phyloP scores from a whole-genome alignment of 2,888 invertebrate species.

The Alloscopus bannaensis region DNA sequence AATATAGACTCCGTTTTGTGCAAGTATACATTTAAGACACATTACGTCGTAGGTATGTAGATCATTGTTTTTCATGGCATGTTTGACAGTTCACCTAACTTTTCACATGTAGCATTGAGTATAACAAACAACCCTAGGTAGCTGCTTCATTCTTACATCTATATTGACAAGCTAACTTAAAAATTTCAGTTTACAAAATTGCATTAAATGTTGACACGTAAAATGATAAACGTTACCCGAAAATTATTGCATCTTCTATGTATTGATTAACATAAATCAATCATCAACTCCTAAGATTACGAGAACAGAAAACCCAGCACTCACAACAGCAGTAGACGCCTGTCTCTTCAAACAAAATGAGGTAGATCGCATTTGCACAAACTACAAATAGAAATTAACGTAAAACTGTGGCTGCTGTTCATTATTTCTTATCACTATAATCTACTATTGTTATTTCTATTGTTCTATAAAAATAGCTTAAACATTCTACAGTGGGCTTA shows the following conservation, averaged over 20 bases:
- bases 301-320: too few relatives aligned
- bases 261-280: too few relatives aligned
- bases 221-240: conserved; percentile 37
- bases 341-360: conserved; percentile 31
- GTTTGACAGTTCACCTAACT: background rate
- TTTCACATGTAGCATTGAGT: conserved; percentile 1
- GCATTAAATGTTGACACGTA: conserved; percentile 56
- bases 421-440: conserved; percentile 19
- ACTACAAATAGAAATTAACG: conserved; percentile 33
- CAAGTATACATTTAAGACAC: too few relatives aligned
- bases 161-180: conserved; percentile 58
- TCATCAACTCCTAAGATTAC: too few relatives aligned
- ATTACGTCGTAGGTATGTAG: too few relatives aligned
- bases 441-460: background rate
- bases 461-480: conserved; percentile 15
- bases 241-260: conserved; percentile 36
- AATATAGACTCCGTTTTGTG: too few relatives aligned
- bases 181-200: conserved; percentile 57
- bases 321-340: too few relatives aligned
- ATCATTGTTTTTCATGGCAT: too few relatives aligned
- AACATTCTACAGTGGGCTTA: conserved; percentile 3
- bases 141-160: background rate
- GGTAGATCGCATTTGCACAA: conserved; percentile 40
- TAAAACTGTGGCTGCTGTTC: conserved; percentile 33
- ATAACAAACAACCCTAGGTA: conserved; percentile 5